Evolutionary conservation across 2,113 vertebrate species (phyloP).

Genomic region (Leuciscus idus): DNA sequence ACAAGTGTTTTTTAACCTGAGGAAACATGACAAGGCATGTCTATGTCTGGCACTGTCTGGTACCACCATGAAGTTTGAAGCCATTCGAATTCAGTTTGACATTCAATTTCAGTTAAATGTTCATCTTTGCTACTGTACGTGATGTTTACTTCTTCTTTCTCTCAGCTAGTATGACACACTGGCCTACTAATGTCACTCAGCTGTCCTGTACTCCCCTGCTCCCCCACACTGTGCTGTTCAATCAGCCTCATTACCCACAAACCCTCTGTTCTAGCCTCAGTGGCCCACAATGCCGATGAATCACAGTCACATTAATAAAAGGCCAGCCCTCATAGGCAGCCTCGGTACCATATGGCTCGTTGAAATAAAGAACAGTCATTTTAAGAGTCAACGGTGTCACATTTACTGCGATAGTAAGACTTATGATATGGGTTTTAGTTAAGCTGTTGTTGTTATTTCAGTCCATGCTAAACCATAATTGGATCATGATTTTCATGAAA

Average conservation of each 20-base stretch:
- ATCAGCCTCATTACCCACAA: conserved; percentile 30
- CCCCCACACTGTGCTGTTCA: conserved; percentile 40
- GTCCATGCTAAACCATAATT: neutral
- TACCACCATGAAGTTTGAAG: neutral
- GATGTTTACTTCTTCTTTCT: neutral
- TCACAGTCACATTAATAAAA: conserved; percentile 14
- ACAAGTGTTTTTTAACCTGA: neutral
- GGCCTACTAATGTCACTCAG: conserved; percentile 42
- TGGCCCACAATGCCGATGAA: conserved; percentile 28
- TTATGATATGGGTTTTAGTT: neutral
- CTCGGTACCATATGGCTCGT: conserved; percentile 9
- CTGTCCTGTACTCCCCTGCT: conserved; percentile 29
- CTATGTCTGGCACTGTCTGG: neutral
- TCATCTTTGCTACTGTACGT: neutral
- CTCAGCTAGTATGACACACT: conserved; percentile 47
- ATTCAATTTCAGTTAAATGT: neutral
- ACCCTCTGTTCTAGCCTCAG: conserved; percentile 19
- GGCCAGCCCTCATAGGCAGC: neutral
- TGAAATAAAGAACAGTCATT: neutral
- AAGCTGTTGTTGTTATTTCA: neutral
- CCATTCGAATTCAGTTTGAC: neutral
- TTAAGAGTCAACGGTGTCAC: neutral
- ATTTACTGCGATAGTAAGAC: neutral
- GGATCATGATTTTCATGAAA: neutral
- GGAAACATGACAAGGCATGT: conserved; percentile 4